Conservation (phyloP, 2,888 invertebrate species). For the Lasioglossum figueresi region DNA sequence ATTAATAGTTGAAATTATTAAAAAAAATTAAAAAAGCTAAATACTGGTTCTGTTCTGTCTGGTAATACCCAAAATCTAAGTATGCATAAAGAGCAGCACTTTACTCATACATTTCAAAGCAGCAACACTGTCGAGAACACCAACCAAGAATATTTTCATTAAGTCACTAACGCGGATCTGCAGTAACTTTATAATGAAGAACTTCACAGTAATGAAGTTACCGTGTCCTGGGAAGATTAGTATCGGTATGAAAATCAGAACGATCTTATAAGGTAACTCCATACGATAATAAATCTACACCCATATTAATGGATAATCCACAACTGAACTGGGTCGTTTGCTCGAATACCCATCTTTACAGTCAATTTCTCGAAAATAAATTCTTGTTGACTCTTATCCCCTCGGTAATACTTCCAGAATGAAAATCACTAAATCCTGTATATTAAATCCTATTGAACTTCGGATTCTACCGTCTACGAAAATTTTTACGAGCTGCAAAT, state of each 20-base stretch:
- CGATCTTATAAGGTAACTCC: neutral
- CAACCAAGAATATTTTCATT: neutral
- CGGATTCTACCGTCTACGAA: neutral
- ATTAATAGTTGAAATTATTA: neutral
- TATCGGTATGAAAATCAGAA: slow-evolving; percentile 1
- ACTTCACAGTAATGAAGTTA: neutral
- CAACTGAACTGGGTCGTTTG: neutral
- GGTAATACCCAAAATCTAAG: neutral
- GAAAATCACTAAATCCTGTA: neutral
- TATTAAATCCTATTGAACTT: slow-evolving; percentile 1
- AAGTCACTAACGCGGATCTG: neutral
- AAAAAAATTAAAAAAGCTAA: neutral
- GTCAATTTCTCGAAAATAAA: neutral
- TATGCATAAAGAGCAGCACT: neutral
- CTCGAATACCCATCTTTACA: neutral
- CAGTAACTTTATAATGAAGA: slow-evolving; percentile 6
- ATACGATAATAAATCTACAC: neutral
- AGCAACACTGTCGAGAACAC: neutral
- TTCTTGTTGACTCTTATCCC: neutral
- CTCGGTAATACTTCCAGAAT: neutral
- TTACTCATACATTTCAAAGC: neutral
- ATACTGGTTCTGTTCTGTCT: neutral
- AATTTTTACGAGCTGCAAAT: neutral
- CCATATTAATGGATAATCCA: neutral
- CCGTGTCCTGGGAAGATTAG: neutral